A percentile compares a stretch with the other conserved stretches of the same genome.
These are phyloP conservation scores for Temnothorax rugatulus DNA, from an alignment of 2,888 invertebrate genomes.

Conservation along the genomic window DNA sequence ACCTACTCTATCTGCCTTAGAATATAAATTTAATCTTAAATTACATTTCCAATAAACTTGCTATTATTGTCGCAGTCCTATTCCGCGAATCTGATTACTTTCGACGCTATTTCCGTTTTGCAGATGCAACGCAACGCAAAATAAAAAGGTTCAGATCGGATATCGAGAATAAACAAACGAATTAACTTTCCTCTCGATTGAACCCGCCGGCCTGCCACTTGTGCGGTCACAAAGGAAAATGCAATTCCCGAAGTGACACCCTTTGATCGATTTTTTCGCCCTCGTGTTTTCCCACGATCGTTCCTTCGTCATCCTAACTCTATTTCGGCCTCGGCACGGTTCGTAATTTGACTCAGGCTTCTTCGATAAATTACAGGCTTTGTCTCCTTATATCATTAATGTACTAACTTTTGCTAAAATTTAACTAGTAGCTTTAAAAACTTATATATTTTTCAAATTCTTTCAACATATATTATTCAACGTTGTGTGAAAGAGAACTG, in stretches of 20 bases:
- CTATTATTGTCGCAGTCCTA: background rate
- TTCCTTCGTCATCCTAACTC: constrained; percentile 1
- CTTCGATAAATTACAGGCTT: constrained; percentile 1
- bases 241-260: constrained; percentile 54
- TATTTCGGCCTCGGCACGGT: background rate
- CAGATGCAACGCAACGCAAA: background rate
- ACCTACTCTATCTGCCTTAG: background rate
- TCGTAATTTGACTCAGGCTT: constrained; percentile 24
- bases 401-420: background rate
- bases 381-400: background rate
- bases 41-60: background rate
- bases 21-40: background rate
- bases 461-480: background rate
- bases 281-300: constrained; percentile 24
- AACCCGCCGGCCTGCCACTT: constrained; percentile 14
- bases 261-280: constrained; percentile 49
- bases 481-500: background rate
- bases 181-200: constrained; percentile 40
- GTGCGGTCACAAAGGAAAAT: constrained; percentile 55
- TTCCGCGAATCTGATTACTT: background rate
- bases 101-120: background rate
- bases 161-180: constrained; percentile 45
- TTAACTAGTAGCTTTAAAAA: background rate
- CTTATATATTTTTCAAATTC: background rate
- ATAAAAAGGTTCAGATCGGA: background rate